phyloP scores from a whole-genome alignment of 2,888 invertebrate genomes.

The Lamellibrachia satsuma region DNA sequence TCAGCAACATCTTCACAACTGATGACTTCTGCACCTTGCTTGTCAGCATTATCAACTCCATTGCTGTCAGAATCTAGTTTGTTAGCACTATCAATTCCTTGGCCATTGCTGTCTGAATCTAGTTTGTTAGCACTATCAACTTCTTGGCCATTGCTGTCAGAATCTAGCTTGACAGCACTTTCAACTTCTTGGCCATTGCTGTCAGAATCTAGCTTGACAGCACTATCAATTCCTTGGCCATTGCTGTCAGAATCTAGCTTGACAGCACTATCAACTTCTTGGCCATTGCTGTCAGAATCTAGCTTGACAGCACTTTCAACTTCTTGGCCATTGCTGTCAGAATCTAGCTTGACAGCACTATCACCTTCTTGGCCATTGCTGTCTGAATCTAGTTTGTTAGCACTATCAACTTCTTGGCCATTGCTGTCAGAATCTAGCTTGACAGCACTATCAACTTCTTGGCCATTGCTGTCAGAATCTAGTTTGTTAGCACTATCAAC shows the following conservation, averaged over 20 bases:
- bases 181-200: neutral
- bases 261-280: conserved; percentile 1
- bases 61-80: neutral
- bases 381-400: neutral
- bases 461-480: neutral
- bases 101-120: too few species aligned
- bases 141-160: neutral
- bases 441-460: neutral
- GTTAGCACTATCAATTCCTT: neutral
- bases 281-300: conserved; percentile 1
- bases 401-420: neutral
- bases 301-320: neutral
- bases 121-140: neutral
- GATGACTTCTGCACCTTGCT: neutral
- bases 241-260: conserved; percentile 23
- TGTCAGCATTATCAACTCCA: neutral
- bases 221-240: neutral
- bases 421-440: neutral
- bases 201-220: neutral
- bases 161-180: neutral
- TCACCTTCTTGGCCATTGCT: neutral
- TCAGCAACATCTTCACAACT: conserved; percentile 22
- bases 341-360: neutral
- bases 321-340: neutral
- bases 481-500: neutral